These are phyloP conservation scores for Stichodactyla mertensii DNA, from an alignment of 64 coral and sea anemone genomes.

Conservation along the genomic window DNA sequence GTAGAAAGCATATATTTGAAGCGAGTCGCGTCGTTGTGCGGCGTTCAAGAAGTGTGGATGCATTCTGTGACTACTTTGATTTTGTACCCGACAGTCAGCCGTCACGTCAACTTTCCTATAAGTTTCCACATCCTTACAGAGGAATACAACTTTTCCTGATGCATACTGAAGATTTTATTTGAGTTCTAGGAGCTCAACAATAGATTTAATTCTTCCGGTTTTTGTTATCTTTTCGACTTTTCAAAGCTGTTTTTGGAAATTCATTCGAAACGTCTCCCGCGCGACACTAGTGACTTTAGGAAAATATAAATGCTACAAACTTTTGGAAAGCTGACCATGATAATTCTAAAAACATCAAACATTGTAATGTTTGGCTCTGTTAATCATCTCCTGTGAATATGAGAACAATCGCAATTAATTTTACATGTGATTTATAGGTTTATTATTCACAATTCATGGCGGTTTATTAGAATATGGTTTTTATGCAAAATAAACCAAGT, in stretches of 20 bases:
- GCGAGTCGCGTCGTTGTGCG: background rate
- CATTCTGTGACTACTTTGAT: background rate
- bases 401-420: constrained; percentile 5
- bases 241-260: background rate
- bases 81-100: background rate
- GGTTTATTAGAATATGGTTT: background rate
- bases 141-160: background rate
- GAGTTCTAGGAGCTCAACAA: background rate
- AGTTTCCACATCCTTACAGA: background rate
- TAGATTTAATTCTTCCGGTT: constrained; percentile 12
- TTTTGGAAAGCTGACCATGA: background rate
- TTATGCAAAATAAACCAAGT: constrained; percentile 2
- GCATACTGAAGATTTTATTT: background rate
- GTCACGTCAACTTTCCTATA: constrained; percentile 17
- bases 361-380: background rate
- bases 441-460: background rate
- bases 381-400: background rate
- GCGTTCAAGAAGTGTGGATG: background rate
- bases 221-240: constrained; percentile 10
- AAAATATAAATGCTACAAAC: background rate
- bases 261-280: background rate
- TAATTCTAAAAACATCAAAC: background rate
- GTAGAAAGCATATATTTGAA: background rate
- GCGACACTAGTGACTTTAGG: background rate
- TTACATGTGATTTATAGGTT: background rate